Conservation (phyloP, 2,888 invertebrate species). For the Eulithis testata region DNA sequence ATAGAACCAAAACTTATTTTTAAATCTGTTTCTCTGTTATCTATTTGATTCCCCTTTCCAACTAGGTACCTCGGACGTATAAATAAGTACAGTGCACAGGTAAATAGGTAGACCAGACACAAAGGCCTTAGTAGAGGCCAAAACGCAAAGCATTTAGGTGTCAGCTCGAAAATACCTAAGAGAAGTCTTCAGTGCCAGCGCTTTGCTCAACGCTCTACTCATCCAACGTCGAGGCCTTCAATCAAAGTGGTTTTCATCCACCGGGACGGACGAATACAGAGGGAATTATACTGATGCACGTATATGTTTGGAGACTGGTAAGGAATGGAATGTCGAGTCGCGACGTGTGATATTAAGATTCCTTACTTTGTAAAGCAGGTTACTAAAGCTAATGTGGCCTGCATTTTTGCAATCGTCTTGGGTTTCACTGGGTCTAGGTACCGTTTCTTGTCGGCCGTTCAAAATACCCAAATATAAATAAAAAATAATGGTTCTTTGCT, state of each 20-base stretch:
- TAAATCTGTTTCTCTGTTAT: no score
- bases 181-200: not conserved
- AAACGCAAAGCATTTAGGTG: no score
- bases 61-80: no score
- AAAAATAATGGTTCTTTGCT: no score
- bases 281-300: conserved; percentile 28
- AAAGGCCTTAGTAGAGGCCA: no score
- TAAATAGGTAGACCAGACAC: no score
- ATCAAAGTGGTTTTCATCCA: conserved; percentile 24
- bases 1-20: no score
- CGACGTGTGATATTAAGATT: conserved; percentile 23
- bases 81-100: no score
- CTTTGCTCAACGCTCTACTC: conserved; percentile 15
- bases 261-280: conserved; percentile 24
- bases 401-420: conserved; percentile 11
- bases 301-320: conserved; percentile 19
- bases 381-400: conserved; percentile 9
- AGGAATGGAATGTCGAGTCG: conserved; percentile 27
- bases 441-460: not conserved
- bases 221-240: not conserved
- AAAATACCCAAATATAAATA: no score
- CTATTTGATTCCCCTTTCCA: no score
- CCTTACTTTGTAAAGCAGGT: conserved; percentile 6
- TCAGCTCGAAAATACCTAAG: no score
- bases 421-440: conserved; percentile 4